phyloP scores from a whole-genome alignment of 2,113 vertebrate species.

The Ameiurus melas region DNA sequence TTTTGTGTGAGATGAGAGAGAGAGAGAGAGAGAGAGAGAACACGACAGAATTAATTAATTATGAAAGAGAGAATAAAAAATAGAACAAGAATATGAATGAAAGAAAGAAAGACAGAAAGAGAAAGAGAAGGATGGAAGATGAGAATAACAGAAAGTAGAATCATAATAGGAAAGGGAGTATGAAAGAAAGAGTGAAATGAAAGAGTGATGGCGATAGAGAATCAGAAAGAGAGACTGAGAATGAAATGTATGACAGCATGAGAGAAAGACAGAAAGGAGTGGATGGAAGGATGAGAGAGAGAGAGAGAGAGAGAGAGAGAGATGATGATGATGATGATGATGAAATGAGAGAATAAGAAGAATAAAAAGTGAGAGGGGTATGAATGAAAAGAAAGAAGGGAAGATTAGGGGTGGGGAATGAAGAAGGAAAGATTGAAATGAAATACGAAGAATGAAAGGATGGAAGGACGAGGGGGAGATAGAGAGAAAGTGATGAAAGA shows the following conservation, averaged over 20 bases:
- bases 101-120: background rate
- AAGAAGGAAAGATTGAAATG: background rate
- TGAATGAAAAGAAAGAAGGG: background rate
- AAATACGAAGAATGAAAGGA: too few relatives aligned
- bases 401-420: too few relatives aligned
- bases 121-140: too few relatives aligned
- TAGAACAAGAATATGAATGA: background rate
- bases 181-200: background rate
- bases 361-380: background rate
- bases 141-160: background rate
- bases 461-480: too few relatives aligned
- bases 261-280: background rate
- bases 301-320: background rate
- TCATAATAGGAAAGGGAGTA: background rate
- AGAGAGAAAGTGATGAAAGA: too few relatives aligned
- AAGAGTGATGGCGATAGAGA: background rate
- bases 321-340: conserved; percentile 38
- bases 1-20: background rate
- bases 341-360: background rate
- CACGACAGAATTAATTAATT: background rate
- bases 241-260: background rate
- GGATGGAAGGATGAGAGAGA: background rate
- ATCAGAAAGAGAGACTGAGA: background rate
- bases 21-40: background rate
- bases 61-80: conserved; percentile 43